These are phyloP conservation scores for Laticauda colubrina DNA, from an alignment of 2,113 vertebrate species.

Conservation along the genomic window DNA sequence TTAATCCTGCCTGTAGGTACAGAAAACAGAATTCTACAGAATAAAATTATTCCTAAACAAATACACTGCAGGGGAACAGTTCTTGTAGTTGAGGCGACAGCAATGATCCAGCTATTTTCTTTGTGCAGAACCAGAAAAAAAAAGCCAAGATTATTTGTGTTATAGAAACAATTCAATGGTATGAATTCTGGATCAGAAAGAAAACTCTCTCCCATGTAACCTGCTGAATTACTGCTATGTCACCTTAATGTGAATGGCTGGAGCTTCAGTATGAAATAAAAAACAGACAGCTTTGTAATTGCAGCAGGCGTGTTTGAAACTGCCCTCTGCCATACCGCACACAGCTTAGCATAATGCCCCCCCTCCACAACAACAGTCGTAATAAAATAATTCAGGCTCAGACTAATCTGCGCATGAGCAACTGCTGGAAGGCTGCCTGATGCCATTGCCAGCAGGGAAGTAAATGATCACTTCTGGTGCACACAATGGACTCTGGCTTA, in stretches of 20 bases:
- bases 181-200: neutral
- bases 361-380: neutral
- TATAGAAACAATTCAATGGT: neutral
- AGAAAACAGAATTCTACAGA: neutral
- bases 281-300: neutral
- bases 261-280: slow-evolving; percentile 12
- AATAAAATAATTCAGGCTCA: slow-evolving; percentile 38
- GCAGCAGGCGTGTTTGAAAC: slow-evolving; percentile 8
- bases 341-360: slow-evolving; percentile 34
- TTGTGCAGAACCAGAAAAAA: neutral
- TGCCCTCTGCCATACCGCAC: slow-evolving; percentile 34
- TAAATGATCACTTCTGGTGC: slow-evolving; percentile 59
- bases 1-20: neutral
- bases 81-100: neutral
- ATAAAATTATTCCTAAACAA: neutral
- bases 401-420: slow-evolving; percentile 68
- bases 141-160: neutral
- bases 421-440: slow-evolving; percentile 61
- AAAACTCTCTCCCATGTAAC: neutral
- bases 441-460: slow-evolving; percentile 63
- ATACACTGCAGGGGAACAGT: neutral
- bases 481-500: slow-evolving; percentile 56
- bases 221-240: neutral
- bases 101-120: neutral
- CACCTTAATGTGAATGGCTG: slow-evolving; percentile 13